Conservation (phyloP, 2,888 invertebrate species). For the Tetragonula carbonaria region DNA sequence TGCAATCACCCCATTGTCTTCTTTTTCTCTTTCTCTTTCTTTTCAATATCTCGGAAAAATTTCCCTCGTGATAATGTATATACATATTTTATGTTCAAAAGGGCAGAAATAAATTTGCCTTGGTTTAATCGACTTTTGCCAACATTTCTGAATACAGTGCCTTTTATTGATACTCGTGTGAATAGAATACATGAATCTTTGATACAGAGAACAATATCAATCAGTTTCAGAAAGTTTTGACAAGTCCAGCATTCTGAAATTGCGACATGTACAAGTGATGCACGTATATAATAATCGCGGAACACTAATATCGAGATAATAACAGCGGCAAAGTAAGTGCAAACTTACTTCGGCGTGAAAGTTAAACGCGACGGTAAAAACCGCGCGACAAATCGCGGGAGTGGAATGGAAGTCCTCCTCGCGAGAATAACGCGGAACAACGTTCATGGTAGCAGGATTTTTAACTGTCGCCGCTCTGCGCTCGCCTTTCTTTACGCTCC, state of each 20-base stretch:
- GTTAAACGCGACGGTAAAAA: constrained; percentile 33
- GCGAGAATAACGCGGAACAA: not conserved
- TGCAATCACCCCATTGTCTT: too few species aligned
- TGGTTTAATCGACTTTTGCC: not conserved
- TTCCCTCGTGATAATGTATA: too few species aligned
- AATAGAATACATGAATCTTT: not conserved
- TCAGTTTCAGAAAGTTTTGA: not conserved
- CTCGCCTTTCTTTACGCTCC: not conserved
- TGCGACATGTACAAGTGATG: not conserved
- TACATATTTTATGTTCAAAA: not conserved
- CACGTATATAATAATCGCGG: not conserved
- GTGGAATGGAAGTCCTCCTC: constrained; percentile 22
- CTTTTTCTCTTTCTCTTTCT: not conserved
- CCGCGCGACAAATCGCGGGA: constrained; percentile 1
- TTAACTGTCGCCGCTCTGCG: constrained; percentile 4
- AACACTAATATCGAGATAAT: not conserved
- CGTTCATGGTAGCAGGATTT: constrained; percentile 35
- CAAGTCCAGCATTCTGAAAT: too few species aligned
- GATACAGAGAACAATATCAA: not conserved
- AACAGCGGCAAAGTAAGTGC: not conserved
- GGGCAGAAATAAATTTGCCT: not conserved
- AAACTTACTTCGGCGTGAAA: constrained; percentile 13
- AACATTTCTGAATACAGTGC: not conserved
- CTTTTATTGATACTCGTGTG: not conserved
- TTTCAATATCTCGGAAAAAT: not conserved